phyloP scores from a whole-genome alignment of 2,888 invertebrate genomes.

The Perizoma affinitatum region DNA sequence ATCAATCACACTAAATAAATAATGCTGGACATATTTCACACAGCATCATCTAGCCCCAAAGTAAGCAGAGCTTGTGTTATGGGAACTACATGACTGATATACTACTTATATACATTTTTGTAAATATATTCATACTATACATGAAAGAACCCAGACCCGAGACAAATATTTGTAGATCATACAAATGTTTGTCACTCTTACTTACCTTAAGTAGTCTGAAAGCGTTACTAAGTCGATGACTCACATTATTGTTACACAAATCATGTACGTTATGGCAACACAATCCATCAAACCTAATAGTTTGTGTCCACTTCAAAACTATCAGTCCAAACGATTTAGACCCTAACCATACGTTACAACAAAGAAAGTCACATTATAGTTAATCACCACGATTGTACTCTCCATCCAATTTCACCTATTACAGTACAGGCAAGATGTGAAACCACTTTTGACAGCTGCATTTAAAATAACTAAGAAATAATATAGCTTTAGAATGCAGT shows the following conservation, averaged over 20 bases:
- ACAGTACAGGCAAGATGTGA: slow-evolving; percentile 19
- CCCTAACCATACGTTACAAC: slow-evolving; percentile 41
- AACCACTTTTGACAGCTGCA: slow-evolving; percentile 15
- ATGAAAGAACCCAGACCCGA: too few relatives aligned
- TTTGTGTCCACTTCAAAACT: slow-evolving; percentile 33
- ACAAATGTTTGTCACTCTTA: too few relatives aligned
- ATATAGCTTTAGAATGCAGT: too few relatives aligned
- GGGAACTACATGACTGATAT: too few relatives aligned
- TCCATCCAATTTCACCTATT: slow-evolving; percentile 52
- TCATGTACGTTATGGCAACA: slow-evolving; percentile 15
- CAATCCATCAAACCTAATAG: slow-evolving; percentile 35
- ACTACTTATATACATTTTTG: too few relatives aligned
- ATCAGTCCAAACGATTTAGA: slow-evolving; percentile 35
- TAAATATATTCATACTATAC: too few relatives aligned
- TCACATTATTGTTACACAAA: slow-evolving; percentile 13
- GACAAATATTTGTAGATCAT: too few relatives aligned
- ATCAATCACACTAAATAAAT: too few relatives aligned
- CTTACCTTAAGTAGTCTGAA: neutral
- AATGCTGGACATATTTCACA: too few relatives aligned
- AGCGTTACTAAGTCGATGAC: slow-evolving; percentile 1
- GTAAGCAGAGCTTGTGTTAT: too few relatives aligned
- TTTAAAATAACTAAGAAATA: neutral
- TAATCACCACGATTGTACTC: slow-evolving; percentile 44
- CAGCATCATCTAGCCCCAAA: too few relatives aligned
- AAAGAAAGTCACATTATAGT: slow-evolving; percentile 52